Conservation (phyloP, 1,140 invertebrate genomes). For the Popillia japonica region DNA sequence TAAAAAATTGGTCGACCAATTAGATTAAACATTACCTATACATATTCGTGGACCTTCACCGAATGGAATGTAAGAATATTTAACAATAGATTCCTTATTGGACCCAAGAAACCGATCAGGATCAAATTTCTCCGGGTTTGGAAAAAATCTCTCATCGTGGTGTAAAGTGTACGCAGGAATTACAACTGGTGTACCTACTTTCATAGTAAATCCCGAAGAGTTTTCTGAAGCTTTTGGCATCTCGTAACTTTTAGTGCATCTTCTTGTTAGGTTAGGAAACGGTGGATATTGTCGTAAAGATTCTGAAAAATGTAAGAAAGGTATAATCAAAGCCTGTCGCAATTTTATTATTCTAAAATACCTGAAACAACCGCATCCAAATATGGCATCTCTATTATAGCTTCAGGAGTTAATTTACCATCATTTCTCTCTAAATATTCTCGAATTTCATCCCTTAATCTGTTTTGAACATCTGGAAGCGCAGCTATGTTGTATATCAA, state of each 20-base stretch:
- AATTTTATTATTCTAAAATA: conserved; percentile 35
- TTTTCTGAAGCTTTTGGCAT: conserved; percentile 41
- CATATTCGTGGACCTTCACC: conserved; percentile 67
- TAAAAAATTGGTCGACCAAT: neutral
- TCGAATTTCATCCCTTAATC: conserved; percentile 71
- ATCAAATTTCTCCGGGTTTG: conserved; percentile 67
- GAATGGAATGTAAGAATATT: conserved; percentile 63
- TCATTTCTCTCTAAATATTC: conserved; percentile 51
- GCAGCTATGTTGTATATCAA: conserved; percentile 67
- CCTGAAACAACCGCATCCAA: conserved; percentile 62
- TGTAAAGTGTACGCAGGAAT: conserved; percentile 49
- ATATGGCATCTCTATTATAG: conserved; percentile 61
- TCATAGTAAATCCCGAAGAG: conserved; percentile 28
- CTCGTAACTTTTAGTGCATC: conserved; percentile 52
- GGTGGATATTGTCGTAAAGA: conserved; percentile 56
- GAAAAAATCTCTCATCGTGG: conserved; percentile 60
- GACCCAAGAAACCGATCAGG: conserved; percentile 66
- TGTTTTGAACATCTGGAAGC: conserved; percentile 71
- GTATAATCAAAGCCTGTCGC: neutral
- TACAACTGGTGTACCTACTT: conserved; percentile 55
- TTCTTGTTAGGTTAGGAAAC: conserved; percentile 49
- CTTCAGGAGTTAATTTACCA: conserved; percentile 60
- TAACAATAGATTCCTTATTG: conserved; percentile 49
- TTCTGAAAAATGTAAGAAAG: conserved; percentile 27
- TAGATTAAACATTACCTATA: conserved; percentile 57